Evolutionary conservation across 2,113 vertebrate species (phyloP), one percentile per base, ranked within the genome.

Genomic region (Pseudorasbora parva): DNA sequence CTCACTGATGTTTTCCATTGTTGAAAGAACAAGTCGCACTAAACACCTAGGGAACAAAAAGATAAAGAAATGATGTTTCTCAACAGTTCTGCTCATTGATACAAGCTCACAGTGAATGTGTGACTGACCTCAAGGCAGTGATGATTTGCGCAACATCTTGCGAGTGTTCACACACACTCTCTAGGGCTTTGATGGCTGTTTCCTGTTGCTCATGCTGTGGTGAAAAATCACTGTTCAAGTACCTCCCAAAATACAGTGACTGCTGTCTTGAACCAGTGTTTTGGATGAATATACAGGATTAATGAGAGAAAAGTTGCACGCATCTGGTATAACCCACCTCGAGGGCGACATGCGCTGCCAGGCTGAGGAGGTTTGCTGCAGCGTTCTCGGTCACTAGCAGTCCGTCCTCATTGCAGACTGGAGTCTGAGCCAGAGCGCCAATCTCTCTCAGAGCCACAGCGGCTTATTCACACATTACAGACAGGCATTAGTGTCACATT

Each of bases 331-430:
- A 23, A 84, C 89, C 81, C 92, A 98, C 97, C 95, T 97, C 95
- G 85, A 98, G 90, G 89, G 98, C 97, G 86, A 97, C 95, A 64
- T 97, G 95, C 86, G 96, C 95, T 81, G 95, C 96, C 88, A 97
- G 92, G 89, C 88, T 93, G 77, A 99, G 90, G 72, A 98, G 93
- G 84, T 82, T 91, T 57, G 89, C 91, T 68, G 91, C 88, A 86
- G 93, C 91, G 27, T 78, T 90, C 86, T 91, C 92, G 69, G 92
- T 91, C 30, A 87, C 69, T 89, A 91, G 49, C 57, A 94, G 66
- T 1, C 72, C 88, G 84, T 93, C 91, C 84, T 93, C 90, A 19
- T 14, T 12, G 64, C 77, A 37, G 12, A 90, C 62, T 56, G 82
- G 27, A 78, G 88, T 69, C 85, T 87, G 89, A 71, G 92, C 86